Conservation (phyloP, 92 coral and sea anemone species). For the Siderastrea siderea region DNA sequence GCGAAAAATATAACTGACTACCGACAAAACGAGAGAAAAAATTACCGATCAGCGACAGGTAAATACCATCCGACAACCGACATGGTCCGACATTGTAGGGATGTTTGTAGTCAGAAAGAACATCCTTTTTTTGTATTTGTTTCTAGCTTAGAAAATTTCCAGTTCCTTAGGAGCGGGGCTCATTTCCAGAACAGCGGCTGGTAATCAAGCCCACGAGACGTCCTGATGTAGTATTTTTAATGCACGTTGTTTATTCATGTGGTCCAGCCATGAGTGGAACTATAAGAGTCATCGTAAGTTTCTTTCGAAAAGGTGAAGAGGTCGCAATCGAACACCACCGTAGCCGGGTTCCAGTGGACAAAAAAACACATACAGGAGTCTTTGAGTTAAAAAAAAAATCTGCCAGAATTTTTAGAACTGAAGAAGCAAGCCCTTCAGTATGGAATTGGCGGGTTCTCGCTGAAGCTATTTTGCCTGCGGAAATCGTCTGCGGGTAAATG, state of each 20-base stretch:
- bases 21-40: not conserved
- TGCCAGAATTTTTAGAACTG: slow-evolving; percentile 54
- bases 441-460: slow-evolving; percentile 55
- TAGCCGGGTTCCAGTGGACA: too few relatives aligned
- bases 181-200: too few relatives aligned
- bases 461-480: too few relatives aligned
- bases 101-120: too few relatives aligned
- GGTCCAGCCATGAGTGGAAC: not conserved
- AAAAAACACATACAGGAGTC: too few relatives aligned
- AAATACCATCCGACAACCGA: not conserved
- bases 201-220: too few relatives aligned
- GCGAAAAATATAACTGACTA: not conserved
- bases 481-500: slow-evolving; percentile 38
- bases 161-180: too few relatives aligned
- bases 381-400: too few relatives aligned
- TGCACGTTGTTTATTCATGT: not conserved
- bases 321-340: too few relatives aligned
- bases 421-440: slow-evolving; percentile 32
- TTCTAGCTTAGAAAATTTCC: too few relatives aligned
- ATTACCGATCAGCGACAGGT: not conserved
- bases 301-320: too few relatives aligned
- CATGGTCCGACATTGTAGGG: not conserved
- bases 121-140: not conserved
- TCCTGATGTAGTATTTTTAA: too few relatives aligned
- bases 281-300: not conserved